A percentile compares a stretch with the other conserved stretches of the same genome.
These are phyloP conservation scores for Sphenodon punctatus DNA, from an alignment of 2,797 vertebrate species.

Conservation along the genomic window DNA sequence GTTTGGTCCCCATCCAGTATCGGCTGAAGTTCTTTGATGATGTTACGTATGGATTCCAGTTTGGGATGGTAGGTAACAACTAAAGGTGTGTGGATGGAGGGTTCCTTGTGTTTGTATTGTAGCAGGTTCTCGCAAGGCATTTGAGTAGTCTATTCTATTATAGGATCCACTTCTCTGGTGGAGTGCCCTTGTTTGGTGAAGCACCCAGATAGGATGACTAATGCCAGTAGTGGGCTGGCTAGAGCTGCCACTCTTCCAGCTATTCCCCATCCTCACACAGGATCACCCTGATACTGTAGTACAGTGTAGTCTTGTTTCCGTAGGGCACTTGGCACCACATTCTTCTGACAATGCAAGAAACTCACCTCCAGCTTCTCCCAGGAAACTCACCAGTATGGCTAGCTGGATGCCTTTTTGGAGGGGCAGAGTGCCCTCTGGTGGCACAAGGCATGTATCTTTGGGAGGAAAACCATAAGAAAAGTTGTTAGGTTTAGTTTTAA, in stretches of 20 bases:
- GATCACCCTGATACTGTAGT: too few species aligned
- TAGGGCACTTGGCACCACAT: background rate
- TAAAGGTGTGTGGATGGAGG: too few species aligned
- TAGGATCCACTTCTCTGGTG: too few species aligned
- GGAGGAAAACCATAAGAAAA: background rate
- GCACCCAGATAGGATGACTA: too few species aligned
- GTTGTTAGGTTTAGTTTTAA: background rate
- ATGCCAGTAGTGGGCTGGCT: background rate
- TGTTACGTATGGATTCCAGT: too few species aligned
- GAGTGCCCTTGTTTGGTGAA: too few species aligned
- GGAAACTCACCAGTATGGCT: background rate
- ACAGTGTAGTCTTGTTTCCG: background rate
- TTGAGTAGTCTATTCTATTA: too few species aligned
- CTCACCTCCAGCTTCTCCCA: background rate
- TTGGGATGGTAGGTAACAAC: too few species aligned
- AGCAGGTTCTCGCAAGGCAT: too few species aligned
- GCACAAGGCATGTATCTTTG: background rate
- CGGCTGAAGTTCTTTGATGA: too few species aligned
- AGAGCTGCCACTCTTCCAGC: background rate
- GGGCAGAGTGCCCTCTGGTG: constrained; percentile 7
- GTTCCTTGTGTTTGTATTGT: too few species aligned
- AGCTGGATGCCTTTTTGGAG: background rate
- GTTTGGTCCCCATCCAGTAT: too few species aligned
- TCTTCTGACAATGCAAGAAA: background rate
- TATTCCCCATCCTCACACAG: background rate